Evolutionary conservation across 2,797 vertebrate genomes (phyloP), one percentile per base, ranked within the genome.

Genomic region (Hypotaenidia okinawae): DNA sequence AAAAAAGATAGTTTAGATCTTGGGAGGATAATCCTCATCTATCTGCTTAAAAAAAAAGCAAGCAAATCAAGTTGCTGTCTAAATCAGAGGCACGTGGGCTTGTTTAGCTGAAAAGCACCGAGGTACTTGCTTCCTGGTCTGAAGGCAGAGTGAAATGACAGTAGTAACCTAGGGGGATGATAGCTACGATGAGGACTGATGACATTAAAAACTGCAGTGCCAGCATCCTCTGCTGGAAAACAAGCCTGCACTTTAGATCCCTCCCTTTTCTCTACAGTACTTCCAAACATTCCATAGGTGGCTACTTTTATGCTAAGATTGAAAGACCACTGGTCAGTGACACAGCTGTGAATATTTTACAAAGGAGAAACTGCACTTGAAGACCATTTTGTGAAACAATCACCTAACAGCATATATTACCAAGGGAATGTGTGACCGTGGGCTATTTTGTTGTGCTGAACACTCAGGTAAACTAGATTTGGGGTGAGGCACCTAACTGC

Each of bases 61-160:
- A 96, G 63, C 45, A 84, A 90, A 95, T 59, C 63, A 95, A 92
- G 54, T 75, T 9, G 13, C 8, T 72, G 9, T 49, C 80, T 88
- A 94, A 86, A 73, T 86, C 76, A 41, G 16, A 69, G 23, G 51
- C 52, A 39, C 2, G 1, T 57, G 28, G 54, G 55, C 54, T 87
- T 85, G 11, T 91, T 82, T 77, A 69, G 32, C 76, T 88, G 45
- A 77, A 33, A 85, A 43, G 17, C 67, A 62, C 8, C 0, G 3
- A 79, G n/a, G n/a, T 30, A 39, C 35, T 73, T 0, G 0, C 52
- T 91, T 49, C 54, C 57, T 43, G 43, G 25, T 74, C 52, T 64
- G 77, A 89, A 74, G 57, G 81, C 75, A 92, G 94, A 70, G 52
- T 23, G n/a, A 73, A 82, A 78, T 32, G 41, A 55, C 47, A 84